A percentile compares a stretch with the other conserved stretches of the same genome.
Conservation (phyloP, 2,113 vertebrate species). For the Bagarius yarrelli region DNA sequence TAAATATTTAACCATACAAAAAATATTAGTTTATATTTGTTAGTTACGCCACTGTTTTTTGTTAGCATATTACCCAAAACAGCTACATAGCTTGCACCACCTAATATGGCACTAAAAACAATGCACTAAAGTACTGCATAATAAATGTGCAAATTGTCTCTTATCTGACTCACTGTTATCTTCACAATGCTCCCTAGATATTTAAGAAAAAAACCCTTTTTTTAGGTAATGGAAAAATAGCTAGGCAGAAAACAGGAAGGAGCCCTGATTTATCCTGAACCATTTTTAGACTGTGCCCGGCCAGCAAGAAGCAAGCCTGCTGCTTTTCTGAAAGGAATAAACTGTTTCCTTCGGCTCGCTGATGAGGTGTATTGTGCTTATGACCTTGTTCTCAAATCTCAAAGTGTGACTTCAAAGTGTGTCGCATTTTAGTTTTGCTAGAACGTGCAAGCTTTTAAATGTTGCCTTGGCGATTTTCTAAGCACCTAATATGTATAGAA, state of each 20-base stretch:
- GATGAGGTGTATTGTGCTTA: slow-evolving; percentile 43
- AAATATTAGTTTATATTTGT: background rate
- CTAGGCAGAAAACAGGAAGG: background rate
- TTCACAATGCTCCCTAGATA: slow-evolving; percentile 13
- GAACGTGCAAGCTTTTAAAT: background rate
- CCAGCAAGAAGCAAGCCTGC: slow-evolving; percentile 13
- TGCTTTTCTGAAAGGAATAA: slow-evolving; percentile 23
- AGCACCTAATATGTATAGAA: background rate
- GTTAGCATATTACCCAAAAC: background rate
- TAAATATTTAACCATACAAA: background rate
- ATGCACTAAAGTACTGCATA: slow-evolving; percentile 19
- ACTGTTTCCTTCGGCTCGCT: slow-evolving; percentile 24
- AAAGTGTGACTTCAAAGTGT: slow-evolving; percentile 16
- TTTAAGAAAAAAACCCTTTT: no score
- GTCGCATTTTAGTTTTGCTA: slow-evolving; percentile 1
- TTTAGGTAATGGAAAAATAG: background rate
- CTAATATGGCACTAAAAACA: background rate
- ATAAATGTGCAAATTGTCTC: slow-evolving; percentile 6
- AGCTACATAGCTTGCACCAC: background rate
- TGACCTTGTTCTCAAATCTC: slow-evolving; percentile 46
- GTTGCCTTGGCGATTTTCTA: background rate
- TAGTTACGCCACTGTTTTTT: background rate
- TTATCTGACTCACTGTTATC: slow-evolving; percentile 34
- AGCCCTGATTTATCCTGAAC: background rate
- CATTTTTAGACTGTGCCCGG: no score